Evolutionary conservation across 2,797 vertebrate genomes (phyloP), one percentile per base, ranked within the genome.

Genomic region (Enteromius trimaculatus): DNA sequence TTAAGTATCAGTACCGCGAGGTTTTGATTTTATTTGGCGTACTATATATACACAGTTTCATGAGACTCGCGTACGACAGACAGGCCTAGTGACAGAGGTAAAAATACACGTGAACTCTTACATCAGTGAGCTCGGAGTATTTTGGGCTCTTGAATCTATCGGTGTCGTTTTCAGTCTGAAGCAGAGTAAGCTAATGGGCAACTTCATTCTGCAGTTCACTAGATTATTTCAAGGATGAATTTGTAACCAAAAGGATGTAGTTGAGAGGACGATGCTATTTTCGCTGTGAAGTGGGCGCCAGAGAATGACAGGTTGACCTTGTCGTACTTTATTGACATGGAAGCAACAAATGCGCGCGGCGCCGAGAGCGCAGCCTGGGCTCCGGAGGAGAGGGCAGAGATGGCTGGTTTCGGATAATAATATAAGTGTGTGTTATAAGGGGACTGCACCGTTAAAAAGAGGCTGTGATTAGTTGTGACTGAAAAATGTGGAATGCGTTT

Each of bases 71-170:
- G 49, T 23, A 11, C 11, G 71, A 55, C 44, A 64, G 44, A 47
- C n/a, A 72, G 69, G 42, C 66, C 82, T 85, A 89, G 94, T 90
- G 89, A 93, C 93, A 89, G 78, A 80, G 87, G 90, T 94, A 95
- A 93, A 95, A 94, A 95, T 95, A 91, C 90, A 87, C 84, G 39
- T n/a, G 76, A 14, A 89, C 92, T 90, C 90, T 93, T 90, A 90
- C 92, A 91, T 89, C 91, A 91, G 90, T 76, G 88, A 80, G 77
- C 90, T 82, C 86, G 29, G 85, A 31, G 88, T 95, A 95, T 95
- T 94, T 94, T 93, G 89, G 93, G 94, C 90, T 87, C 83, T 58
- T 8, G 79, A 87, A 83, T 75, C 85, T 89, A 84, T 89, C 83
- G 90, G 91, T 89, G 90, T 89, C 87, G 31, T 64, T 86, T 89